phyloP scores from a whole-genome alignment of 2,797 vertebrate genomes.

The Thaleichthys pacificus region DNA sequence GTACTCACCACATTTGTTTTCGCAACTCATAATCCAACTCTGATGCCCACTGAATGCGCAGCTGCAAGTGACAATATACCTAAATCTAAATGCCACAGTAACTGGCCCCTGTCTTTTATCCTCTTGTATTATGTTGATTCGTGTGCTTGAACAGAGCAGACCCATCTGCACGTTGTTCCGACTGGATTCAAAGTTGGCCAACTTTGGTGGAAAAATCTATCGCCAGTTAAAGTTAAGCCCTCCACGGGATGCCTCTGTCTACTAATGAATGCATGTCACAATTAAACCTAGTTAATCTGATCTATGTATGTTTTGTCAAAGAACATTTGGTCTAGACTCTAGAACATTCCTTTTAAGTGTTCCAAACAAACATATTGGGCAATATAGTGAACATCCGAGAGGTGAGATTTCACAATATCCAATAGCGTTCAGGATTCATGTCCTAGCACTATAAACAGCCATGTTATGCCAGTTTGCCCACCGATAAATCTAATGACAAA shows the following conservation, averaged over 20 bases:
- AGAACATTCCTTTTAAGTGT: too few relatives aligned
- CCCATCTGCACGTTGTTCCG: slow-evolving; percentile 16
- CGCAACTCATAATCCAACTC: background rate
- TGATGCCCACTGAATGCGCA: background rate
- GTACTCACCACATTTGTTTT: background rate
- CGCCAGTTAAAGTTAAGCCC: background rate
- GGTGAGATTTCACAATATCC: slow-evolving; percentile 17
- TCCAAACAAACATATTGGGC: too few relatives aligned
- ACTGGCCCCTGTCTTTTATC: background rate
- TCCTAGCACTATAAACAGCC: background rate
- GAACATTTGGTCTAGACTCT: background rate
- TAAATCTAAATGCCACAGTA: background rate
- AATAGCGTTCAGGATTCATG: background rate
- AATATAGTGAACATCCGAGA: background rate
- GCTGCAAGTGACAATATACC: background rate
- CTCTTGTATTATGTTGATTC: background rate
- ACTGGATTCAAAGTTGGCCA: background rate
- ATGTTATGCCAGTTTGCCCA: background rate
- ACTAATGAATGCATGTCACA: background rate
- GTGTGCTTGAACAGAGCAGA: slow-evolving; percentile 13
- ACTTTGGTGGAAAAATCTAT: background rate
- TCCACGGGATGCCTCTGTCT: background rate
- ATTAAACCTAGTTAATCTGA: background rate
- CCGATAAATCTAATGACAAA: too few relatives aligned
- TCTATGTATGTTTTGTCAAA: background rate